Evolutionary conservation across 2,797 vertebrate genomes (phyloP), one percentile per base, ranked within the genome.

Genomic region (Carcharodon carcharias): DNA sequence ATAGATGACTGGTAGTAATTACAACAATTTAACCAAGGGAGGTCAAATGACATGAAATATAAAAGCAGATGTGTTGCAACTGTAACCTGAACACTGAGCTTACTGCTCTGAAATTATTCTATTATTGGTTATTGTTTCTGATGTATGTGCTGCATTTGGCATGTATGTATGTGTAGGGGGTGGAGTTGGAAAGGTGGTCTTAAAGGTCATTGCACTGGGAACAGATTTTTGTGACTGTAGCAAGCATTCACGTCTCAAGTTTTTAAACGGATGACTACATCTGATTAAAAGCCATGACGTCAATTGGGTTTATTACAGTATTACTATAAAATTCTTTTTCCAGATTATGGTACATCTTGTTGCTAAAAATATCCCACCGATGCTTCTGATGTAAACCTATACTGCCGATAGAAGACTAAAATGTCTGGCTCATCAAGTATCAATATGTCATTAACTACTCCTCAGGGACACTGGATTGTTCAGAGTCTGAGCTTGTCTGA

Each of bases 381-480:
- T 23, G 35, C 21, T 93, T 93, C 91, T 65, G 18, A 93, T 67
- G 61, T 28, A 93, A 93, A 67, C 61, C 58, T 92, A 63, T 65
- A 92, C 35, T 93, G 63, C 61, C 40, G 11, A 93, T 45, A 28
- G 7, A 91, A 91, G 12, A 16, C 31, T 61, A n/a, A 91, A 45
- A 93, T 67, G 91, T 93, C 91, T 45, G 63, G 40, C 63, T 67
- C 18, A 28, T 67, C 61, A 93, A 67, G 91, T 93, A 65, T 65
- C 61, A 93, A 93, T 93, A 67, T 93, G n/a, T 67, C 45, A 71
- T 56, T 73, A 73, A 71, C 28, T 58, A 71, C 77, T 56, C 94
- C 69, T 73, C 4, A 95, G 94, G 94, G 94, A 73, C 45, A 77
- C 31, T 45, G 54, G 40, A 71, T n/a, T 56, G 45, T 50, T 18